These are phyloP conservation scores for Ellobium chinense DNA, from an alignment of 2,888 invertebrate genomes.

Conservation along the genomic window DNA sequence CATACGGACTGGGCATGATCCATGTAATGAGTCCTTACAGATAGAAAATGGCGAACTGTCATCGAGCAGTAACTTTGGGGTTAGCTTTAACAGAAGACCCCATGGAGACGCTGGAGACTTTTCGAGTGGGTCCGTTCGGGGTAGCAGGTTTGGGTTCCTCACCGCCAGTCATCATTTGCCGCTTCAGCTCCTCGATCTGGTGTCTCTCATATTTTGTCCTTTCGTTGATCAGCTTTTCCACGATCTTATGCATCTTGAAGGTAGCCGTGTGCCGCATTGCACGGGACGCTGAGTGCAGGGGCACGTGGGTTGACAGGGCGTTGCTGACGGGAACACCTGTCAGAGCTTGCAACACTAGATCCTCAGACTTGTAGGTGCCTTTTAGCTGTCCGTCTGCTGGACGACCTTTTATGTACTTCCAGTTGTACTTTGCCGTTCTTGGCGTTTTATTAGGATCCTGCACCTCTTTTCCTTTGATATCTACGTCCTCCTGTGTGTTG, in stretches of 20 bases:
- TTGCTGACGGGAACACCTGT: constrained; percentile 64
- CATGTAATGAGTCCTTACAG: too few relatives aligned
- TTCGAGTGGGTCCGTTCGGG: not conserved
- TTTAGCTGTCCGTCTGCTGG: constrained; percentile 54
- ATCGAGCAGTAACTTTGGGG: too few relatives aligned
- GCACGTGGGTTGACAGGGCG: constrained; percentile 55
- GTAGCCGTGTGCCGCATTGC: constrained; percentile 74
- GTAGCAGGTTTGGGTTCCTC: not conserved
- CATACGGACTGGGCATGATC: too few relatives aligned
- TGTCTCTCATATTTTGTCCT: constrained; percentile 69
- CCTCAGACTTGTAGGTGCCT: constrained; percentile 61
- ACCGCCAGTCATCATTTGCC: constrained; percentile 27
- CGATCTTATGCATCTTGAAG: constrained; percentile 73
- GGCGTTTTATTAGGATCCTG: constrained; percentile 22
- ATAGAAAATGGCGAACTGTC: too few relatives aligned
- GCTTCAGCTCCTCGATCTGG: constrained; percentile 64
- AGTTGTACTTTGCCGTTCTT: constrained; percentile 54
- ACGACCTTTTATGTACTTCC: constrained; percentile 65
- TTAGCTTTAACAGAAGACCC: too few relatives aligned
- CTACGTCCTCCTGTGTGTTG: not conserved
- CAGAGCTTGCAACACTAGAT: constrained; percentile 68
- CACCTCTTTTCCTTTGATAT: not conserved
- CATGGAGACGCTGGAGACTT: not conserved
- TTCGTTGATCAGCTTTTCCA: constrained; percentile 68
- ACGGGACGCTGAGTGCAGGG: constrained; percentile 67